phyloP scores from a whole-genome alignment of 1,140 invertebrate species.

The Antheraea mylitta region DNA sequence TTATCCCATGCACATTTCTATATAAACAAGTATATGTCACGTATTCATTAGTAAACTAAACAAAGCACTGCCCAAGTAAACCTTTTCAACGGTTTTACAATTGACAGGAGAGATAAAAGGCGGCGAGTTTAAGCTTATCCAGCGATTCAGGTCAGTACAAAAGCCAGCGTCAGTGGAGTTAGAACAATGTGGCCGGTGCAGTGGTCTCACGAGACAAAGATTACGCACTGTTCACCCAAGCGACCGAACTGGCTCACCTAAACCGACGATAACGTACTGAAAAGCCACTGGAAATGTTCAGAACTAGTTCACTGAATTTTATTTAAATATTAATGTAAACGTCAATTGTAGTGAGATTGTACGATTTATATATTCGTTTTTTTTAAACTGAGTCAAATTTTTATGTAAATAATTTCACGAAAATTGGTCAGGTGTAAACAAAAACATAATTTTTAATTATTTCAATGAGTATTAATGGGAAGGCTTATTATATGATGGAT shows the following conservation, averaged over 20 bases:
- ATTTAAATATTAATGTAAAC: background rate
- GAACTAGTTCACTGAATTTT: background rate
- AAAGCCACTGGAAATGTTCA: conserved; percentile 25
- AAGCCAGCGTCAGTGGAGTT: conserved; percentile 39
- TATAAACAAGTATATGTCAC: background rate
- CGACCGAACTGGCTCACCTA: conserved; percentile 32
- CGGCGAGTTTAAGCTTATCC: conserved; percentile 47
- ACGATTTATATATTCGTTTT: no score
- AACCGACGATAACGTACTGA: conserved; percentile 33
- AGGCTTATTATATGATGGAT: no score
- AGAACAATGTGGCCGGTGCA: conserved; percentile 50
- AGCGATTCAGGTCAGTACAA: conserved; percentile 46
- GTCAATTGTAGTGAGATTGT: no score
- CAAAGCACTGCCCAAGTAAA: conserved; percentile 1
- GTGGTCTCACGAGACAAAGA: conserved; percentile 58
- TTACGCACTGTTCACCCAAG: conserved; percentile 55
- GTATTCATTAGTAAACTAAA: conserved; percentile 3
- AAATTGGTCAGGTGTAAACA: no score
- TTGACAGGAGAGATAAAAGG: conserved; percentile 15
- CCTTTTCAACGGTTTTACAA: conserved; percentile 13
- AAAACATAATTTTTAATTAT: no score
- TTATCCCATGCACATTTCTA: background rate
- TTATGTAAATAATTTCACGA: no score
- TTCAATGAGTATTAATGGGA: no score
- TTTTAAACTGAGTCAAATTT: no score